Evolutionary conservation across 2,113 vertebrate species (phyloP).

Genomic region (Urocolius indicus): DNA sequence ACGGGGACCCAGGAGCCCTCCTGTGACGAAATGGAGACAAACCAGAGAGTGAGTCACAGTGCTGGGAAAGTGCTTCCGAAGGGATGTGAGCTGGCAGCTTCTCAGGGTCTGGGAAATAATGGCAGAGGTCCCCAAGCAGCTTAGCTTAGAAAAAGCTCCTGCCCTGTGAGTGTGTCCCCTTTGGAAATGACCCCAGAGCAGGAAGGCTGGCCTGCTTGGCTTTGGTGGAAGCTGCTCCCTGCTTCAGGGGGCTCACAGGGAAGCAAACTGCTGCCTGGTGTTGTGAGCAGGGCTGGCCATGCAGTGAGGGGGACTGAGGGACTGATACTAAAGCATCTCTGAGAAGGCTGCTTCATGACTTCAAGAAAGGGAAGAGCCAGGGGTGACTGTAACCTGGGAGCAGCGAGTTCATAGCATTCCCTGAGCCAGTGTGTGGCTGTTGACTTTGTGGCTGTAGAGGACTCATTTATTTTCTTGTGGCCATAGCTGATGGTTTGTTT

Average conservation of each 20-base stretch:
- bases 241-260: not conserved
- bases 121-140: not conserved
- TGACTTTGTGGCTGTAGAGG: not conserved
- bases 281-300: not conserved
- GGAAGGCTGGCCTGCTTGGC: not conserved
- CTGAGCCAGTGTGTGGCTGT: not conserved
- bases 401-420: not conserved
- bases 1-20: not conserved
- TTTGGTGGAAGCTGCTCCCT: not conserved
- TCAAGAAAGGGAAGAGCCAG: not conserved
- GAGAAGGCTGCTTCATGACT: not conserved
- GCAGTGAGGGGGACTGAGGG: fast-evolving
- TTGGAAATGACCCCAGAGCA: not conserved
- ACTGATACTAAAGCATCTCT: not conserved
- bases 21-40: not conserved
- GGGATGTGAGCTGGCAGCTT: not conserved
- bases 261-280: not conserved
- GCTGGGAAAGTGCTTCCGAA: not conserved
- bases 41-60: not conserved
- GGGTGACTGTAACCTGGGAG: not conserved
- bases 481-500: not conserved
- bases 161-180: not conserved
- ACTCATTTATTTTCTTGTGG: not conserved
- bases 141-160: not conserved
- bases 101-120: not conserved